phyloP scores from a whole-genome alignment of 2,888 invertebrate genomes.

The Crematogaster levior region DNA sequence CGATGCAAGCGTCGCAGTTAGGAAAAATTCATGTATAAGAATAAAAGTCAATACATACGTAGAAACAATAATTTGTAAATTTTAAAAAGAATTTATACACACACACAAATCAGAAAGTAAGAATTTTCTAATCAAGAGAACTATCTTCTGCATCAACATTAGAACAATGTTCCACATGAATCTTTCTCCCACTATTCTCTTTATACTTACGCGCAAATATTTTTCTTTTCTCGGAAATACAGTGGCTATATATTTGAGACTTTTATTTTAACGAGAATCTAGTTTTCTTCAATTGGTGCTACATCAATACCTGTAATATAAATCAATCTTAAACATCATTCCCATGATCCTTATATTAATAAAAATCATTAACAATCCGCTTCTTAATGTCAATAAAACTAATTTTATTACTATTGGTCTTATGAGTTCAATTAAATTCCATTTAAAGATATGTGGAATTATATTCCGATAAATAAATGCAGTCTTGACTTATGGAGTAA shows the following conservation, averaged over 20 bases:
- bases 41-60: background rate
- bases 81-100: too few relatives aligned
- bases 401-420: background rate
- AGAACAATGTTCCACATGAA: background rate
- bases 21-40: background rate
- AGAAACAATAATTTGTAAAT: too few relatives aligned
- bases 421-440: background rate
- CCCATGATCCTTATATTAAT: background rate
- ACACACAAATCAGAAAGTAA: too few relatives aligned
- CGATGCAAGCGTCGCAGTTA: background rate
- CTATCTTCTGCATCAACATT: constrained; percentile 2
- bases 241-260: constrained; percentile 8
- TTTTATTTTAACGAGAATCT: background rate
- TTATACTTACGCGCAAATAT: background rate
- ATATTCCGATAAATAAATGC: background rate
- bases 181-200: background rate
- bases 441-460: constrained; percentile 3
- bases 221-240: background rate
- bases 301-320: background rate
- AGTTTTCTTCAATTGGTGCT: background rate
- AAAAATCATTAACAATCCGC: background rate
- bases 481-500: background rate
- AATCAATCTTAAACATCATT: constrained; percentile 16
- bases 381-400: background rate
- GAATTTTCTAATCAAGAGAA: background rate